Evolutionary conservation across 2,113 vertebrate genomes (phyloP).

Genomic region (Rattus norvegicus): GRCr8 NC_086037.1:30103501-30104000

Average conservation of each 20-base stretch:
- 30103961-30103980: neutral
- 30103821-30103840: rapidly evolving
- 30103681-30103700: neutral
- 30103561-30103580: neutral
- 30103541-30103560: neutral
- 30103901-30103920: neutral
- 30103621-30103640: neutral
- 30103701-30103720: neutral
- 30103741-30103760: neutral
- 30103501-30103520: neutral
- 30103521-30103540: neutral
- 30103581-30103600: neutral
- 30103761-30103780: no score
- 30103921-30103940: neutral
- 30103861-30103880: neutral
- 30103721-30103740: no score
- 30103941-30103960: neutral
- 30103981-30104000: neutral
- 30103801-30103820: rapidly evolving
- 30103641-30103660: no score
- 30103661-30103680: neutral
- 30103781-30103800: no score
- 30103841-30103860: neutral
- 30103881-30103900: neutral
- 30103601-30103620: neutral